phyloP scores from a whole-genome alignment of 1,140 invertebrate genomes.

The Drosophila lini region DNA sequence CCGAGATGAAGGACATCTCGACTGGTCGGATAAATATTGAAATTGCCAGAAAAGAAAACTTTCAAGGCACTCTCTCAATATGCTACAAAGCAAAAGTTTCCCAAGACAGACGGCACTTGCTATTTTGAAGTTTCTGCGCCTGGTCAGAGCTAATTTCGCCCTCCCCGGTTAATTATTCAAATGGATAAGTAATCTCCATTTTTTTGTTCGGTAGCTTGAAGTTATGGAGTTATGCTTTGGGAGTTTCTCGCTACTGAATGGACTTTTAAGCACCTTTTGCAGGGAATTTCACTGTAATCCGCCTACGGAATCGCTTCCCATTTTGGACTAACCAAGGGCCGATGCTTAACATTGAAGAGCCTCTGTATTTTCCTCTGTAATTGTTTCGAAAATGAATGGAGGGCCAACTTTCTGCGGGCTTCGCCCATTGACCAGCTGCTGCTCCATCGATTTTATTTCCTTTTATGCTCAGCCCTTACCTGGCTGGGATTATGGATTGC shows the following conservation, averaged over 20 bases:
- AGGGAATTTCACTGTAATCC: background rate
- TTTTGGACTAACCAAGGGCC: background rate
- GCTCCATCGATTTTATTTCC: slow-evolving; percentile 34
- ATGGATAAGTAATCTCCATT: slow-evolving; percentile 39
- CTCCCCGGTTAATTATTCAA: slow-evolving; percentile 43
- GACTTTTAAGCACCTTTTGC: slow-evolving; percentile 26
- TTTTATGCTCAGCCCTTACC: slow-evolving; percentile 28
- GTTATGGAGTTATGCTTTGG: slow-evolving; percentile 9
- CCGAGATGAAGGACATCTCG: slow-evolving; percentile 55
- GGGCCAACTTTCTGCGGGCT: slow-evolving; percentile 29
- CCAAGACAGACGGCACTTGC: slow-evolving; percentile 25
- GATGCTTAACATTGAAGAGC: slow-evolving; percentile 35
- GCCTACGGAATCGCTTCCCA: background rate
- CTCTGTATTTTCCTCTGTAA: slow-evolving; percentile 30
- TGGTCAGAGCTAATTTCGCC: slow-evolving; percentile 35
- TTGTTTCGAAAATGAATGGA: slow-evolving; percentile 44
- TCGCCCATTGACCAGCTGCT: slow-evolving; percentile 28
- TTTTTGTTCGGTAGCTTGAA: background rate
- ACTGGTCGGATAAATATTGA: slow-evolving; percentile 56
- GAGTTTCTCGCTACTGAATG: slow-evolving; percentile 1
- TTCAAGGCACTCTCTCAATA: slow-evolving; percentile 50
- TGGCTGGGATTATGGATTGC: slow-evolving; percentile 26
- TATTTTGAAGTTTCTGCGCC: slow-evolving; percentile 25
- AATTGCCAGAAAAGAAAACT: slow-evolving; percentile 58
- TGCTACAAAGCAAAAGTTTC: slow-evolving; percentile 52